These are phyloP conservation scores for Zaprionus tsacasi DNA, from an alignment of 1,140 invertebrate genomes.

Conservation along the genomic window DNA sequence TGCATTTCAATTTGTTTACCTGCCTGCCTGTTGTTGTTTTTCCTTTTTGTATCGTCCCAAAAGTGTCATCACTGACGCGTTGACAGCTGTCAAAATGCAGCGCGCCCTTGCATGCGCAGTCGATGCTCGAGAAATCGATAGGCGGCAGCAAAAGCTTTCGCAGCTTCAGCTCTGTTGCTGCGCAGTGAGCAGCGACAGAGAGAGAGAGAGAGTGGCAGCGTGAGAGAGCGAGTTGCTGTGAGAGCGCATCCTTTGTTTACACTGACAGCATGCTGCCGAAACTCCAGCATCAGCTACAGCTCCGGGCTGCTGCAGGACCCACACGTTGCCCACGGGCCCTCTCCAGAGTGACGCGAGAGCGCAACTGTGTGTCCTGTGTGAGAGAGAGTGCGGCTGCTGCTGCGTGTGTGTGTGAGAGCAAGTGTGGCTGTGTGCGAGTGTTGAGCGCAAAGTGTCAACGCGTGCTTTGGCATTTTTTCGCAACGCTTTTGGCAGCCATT, in stretches of 20 bases:
- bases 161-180: constrained; percentile 42
- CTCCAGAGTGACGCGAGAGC: constrained; percentile 66
- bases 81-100: constrained; percentile 78
- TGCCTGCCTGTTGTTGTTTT: constrained; percentile 15
- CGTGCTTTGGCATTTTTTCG: constrained; percentile 76
- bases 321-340: constrained; percentile 66
- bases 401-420: constrained; percentile 2
- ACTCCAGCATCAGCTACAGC: constrained; percentile 28
- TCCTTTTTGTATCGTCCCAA: constrained; percentile 29
- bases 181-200: constrained; percentile 51
- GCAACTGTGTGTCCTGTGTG: constrained; percentile 31
- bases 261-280: constrained; percentile 55
- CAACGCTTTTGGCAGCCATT: constrained; percentile 18
- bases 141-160: constrained; percentile 44
- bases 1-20: constrained; percentile 80
- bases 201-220: not conserved
- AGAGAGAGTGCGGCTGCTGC: not conserved
- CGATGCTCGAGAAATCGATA: constrained; percentile 62
- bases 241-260: constrained; percentile 78
- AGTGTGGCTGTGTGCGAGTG: constrained; percentile 53
- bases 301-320: constrained; percentile 70
- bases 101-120: constrained; percentile 61
- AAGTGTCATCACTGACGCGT: constrained; percentile 70
- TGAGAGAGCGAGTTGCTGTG: constrained; percentile 13
- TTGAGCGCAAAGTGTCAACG: constrained; percentile 81